Percentiles rank a stretch among this genome's conserved stretches.
Conservation (phyloP, 2,113 vertebrate species). For the Brachypodius melanocephalos region DNA sequence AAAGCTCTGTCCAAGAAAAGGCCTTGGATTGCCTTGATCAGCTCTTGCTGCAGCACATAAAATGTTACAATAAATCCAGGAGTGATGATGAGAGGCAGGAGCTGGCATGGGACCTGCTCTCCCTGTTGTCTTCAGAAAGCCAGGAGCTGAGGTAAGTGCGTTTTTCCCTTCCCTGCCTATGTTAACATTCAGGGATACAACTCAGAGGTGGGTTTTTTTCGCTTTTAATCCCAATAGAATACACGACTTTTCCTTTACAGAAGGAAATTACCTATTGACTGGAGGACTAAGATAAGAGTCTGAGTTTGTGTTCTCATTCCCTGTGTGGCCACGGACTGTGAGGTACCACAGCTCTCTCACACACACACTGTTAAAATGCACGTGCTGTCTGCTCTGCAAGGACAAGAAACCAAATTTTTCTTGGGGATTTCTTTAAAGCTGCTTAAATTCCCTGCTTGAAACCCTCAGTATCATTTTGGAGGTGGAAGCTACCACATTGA, state of each 20-base stretch:
- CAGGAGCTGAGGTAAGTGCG: constrained; percentile 79
- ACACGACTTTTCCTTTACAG: not conserved
- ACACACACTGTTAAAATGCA: not conserved
- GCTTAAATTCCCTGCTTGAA: not conserved
- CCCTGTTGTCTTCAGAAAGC: constrained; percentile 78
- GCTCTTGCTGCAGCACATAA: constrained; percentile 82
- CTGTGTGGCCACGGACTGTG: not conserved
- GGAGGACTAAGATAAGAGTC: not conserved
- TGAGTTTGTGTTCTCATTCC: not conserved
- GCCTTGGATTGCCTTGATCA: constrained; percentile 87
- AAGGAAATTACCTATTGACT: not conserved
- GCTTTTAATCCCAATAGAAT: not conserved
- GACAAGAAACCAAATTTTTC: not conserved
- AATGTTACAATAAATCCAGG: constrained; percentile 40
- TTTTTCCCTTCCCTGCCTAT: not conserved
- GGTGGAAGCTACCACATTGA: not conserved
- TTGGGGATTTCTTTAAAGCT: not conserved
- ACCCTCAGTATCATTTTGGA: not conserved
- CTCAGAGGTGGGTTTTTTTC: not conserved
- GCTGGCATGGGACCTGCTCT: constrained; percentile 87
- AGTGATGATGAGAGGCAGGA: constrained; percentile 68
- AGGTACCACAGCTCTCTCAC: not conserved
- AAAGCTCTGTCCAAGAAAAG: constrained; percentile 87
- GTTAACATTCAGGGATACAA: not conserved
- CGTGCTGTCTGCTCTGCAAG: not conserved